Evolutionary conservation across 2,888 invertebrate species (phyloP).

Genomic region (Periphyllus acericola): DNA sequence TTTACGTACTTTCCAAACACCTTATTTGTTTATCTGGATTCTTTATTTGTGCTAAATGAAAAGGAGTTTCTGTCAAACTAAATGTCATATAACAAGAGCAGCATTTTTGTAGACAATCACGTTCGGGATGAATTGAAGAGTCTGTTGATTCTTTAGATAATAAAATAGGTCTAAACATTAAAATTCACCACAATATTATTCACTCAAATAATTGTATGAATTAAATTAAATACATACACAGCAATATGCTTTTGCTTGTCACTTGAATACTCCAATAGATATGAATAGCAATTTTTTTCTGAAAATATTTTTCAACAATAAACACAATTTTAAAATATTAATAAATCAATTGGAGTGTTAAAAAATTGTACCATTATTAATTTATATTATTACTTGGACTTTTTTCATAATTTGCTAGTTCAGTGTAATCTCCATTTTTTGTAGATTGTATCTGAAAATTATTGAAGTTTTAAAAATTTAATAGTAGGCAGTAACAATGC

Average conservation of each 20-base stretch:
- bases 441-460: neutral
- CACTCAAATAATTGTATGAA: neutral
- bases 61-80: constrained; percentile 85
- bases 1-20: constrained; percentile 77
- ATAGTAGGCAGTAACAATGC: too few species aligned
- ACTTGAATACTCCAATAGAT: neutral
- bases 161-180: constrained; percentile 69
- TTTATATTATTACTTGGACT: too few species aligned
- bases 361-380: too few species aligned
- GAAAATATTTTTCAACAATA: neutral
- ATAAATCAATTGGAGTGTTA: too few species aligned
- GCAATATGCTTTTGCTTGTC: neutral
- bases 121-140: constrained; percentile 85
- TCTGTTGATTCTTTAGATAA: constrained; percentile 90
- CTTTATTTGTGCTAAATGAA: constrained; percentile 87
- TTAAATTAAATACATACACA: constrained; percentile 30
- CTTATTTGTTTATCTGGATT: constrained; percentile 83
- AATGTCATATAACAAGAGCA: constrained; percentile 89
- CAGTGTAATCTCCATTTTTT: neutral
- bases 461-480: neutral
- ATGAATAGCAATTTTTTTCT: neutral
- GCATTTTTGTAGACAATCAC: constrained; percentile 85
- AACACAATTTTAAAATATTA: too few species aligned
- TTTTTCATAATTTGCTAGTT: neutral
- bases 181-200: constrained; percentile 2